These are phyloP conservation scores for Eleginops maclovinus DNA, from an alignment of 2,113 vertebrate species.

Conservation along the genomic window DNA sequence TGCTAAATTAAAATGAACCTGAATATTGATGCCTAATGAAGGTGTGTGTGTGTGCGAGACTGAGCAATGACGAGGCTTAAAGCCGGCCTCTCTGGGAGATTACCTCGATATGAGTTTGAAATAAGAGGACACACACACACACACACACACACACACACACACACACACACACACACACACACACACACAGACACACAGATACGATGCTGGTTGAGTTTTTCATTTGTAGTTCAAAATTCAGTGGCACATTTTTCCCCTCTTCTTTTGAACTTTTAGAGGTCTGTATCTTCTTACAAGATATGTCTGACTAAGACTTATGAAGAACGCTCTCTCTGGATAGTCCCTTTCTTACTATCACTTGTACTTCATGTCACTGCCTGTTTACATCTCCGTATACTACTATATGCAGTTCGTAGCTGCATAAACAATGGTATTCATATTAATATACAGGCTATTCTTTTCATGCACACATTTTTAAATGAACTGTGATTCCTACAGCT, in stretches of 20 bases:
- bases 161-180: conserved; percentile 26
- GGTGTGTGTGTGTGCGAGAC: conserved; percentile 51
- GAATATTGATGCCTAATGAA: conserved; percentile 80
- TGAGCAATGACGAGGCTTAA: conserved; percentile 61
- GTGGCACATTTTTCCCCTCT: background rate
- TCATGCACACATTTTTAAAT: no score
- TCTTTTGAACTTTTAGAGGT: background rate
- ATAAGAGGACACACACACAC: conserved; percentile 19
- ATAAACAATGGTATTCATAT: no score
- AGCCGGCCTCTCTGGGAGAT: conserved; percentile 60
- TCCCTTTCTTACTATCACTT: no score
- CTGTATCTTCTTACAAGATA: no score
- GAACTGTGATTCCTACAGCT: no score
- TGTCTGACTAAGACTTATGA: no score
- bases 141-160: conserved; percentile 14
- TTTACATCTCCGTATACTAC: no score
- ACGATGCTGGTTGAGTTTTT: background rate
- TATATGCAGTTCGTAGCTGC: no score
- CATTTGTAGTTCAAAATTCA: background rate
- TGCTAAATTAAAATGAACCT: conserved; percentile 82
- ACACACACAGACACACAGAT: conserved; percentile 10
- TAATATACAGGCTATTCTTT: no score
- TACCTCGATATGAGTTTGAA: conserved; percentile 52
- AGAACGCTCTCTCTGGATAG: no score
- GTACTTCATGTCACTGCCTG: no score